A percentile compares a stretch with the other conserved stretches of the same genome.
Conservation (phyloP, 2,113 vertebrate genomes). For the Lichenostomus cassidix region DNA sequence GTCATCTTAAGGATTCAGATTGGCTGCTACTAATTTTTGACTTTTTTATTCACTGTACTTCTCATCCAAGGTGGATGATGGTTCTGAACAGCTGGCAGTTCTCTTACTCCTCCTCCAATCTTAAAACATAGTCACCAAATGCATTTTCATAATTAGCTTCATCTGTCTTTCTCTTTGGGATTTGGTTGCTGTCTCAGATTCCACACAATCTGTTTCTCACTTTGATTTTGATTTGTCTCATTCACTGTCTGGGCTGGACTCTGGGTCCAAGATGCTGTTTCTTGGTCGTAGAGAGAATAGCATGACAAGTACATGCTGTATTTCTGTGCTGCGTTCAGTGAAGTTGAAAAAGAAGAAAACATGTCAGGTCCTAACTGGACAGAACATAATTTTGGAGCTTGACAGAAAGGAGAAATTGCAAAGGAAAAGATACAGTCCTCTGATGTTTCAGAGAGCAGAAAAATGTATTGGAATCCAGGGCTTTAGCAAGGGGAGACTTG, state of each 20-base stretch:
- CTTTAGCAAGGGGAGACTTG: accelerated
- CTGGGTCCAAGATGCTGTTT: not conserved
- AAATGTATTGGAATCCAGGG: not conserved
- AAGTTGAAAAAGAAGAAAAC: not conserved
- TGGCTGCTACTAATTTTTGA: not conserved
- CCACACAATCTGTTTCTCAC: not conserved
- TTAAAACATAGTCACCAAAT: not conserved
- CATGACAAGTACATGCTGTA: not conserved
- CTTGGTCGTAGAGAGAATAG: not conserved
- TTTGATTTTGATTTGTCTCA: not conserved
- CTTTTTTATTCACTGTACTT: not conserved
- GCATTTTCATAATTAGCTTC: not conserved
- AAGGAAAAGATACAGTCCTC: not conserved
- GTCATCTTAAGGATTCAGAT: not conserved
- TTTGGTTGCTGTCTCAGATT: not conserved
- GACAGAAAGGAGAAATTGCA: not conserved
- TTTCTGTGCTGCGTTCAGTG: not conserved
- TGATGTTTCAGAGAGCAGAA: not conserved
- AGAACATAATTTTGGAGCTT: not conserved
- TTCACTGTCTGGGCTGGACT: not conserved
- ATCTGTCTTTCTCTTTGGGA: not conserved
- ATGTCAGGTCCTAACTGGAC: not conserved
- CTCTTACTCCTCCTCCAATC: not conserved
- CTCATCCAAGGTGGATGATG: not conserved
- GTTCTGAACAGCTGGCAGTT: not conserved